Conservation (phyloP, 1,140 invertebrate species). For the Vanessa atalanta region DNA sequence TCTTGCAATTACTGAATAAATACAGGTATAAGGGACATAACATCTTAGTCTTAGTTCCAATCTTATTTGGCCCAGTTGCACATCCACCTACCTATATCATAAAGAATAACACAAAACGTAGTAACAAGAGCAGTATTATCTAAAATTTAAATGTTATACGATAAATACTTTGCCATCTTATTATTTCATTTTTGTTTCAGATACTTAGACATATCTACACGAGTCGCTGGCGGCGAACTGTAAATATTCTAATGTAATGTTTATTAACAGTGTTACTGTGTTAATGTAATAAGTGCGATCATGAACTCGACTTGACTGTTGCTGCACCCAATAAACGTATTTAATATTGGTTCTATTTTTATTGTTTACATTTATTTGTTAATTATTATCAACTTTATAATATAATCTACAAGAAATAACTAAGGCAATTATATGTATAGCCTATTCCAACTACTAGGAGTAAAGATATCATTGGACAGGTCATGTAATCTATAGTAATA, state of each 20-base stretch:
- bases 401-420: not conserved
- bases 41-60: too few relatives aligned
- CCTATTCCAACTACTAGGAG: too few relatives aligned
- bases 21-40: too few relatives aligned
- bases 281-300: slow-evolving; percentile 17
- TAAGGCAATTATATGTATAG: too few relatives aligned
- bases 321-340: slow-evolving; percentile 22
- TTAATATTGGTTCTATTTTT: slow-evolving; percentile 17
- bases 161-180: not conserved
- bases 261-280: slow-evolving; percentile 27
- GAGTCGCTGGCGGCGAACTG: slow-evolving; percentile 37
- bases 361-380: not conserved
- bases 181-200: slow-evolving; percentile 3
- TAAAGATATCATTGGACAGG: too few relatives aligned
- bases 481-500: too few relatives aligned
- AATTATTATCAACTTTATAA: not conserved
- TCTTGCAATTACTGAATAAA: too few relatives aligned
- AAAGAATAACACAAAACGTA: too few relatives aligned
- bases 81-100: too few relatives aligned
- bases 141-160: too few relatives aligned
- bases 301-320: slow-evolving; percentile 15
- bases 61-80: too few relatives aligned
- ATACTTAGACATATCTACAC: not conserved
- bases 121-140: too few relatives aligned
- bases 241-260: slow-evolving; percentile 24